phyloP scores from a whole-genome alignment of 2,888 invertebrate genomes.

The Masnerella sp. region DNA sequence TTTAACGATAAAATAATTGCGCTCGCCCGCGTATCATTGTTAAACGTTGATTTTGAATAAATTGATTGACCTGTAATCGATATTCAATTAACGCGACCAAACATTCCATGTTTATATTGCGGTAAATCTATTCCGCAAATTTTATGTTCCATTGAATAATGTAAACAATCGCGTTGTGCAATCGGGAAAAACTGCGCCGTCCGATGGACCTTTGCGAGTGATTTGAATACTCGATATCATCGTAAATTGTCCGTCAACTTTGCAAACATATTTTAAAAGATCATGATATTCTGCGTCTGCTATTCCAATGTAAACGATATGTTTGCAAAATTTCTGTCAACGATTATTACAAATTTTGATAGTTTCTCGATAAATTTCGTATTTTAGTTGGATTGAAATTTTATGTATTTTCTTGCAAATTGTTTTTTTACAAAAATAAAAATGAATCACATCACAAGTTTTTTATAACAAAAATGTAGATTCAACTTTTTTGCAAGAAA shows the following conservation, averaged over 20 bases:
- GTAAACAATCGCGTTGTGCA: slow-evolving; percentile 36
- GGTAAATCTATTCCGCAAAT: slow-evolving; percentile 51
- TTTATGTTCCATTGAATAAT: slow-evolving; percentile 51
- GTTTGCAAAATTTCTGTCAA: background rate
- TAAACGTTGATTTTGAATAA: slow-evolving; percentile 54
- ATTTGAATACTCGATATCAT: slow-evolving; percentile 4
- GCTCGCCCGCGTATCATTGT: slow-evolving; percentile 43
- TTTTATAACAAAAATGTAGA: too few relatives aligned
- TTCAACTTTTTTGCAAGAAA: too few relatives aligned
- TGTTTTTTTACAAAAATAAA: too few relatives aligned
- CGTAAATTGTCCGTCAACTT: slow-evolving; percentile 11
- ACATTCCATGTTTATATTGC: slow-evolving; percentile 54
- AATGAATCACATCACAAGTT: too few relatives aligned
- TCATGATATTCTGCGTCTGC: slow-evolving; percentile 4
- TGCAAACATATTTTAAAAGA: background rate
- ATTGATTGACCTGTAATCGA: slow-evolving; percentile 59
- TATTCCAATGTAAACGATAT: too few relatives aligned
- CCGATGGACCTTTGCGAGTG: slow-evolving; percentile 2
- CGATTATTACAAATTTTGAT: too few relatives aligned
- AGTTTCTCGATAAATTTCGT: too few relatives aligned
- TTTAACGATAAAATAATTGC: slow-evolving; percentile 58
- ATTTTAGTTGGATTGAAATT: too few relatives aligned
- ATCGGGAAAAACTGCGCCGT: slow-evolving; percentile 22
- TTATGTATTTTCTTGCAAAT: background rate
- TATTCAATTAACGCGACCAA: slow-evolving; percentile 58